Evolutionary conservation across 2,113 vertebrate genomes (phyloP).

Genomic region (Sebastes fasciatus): DNA sequence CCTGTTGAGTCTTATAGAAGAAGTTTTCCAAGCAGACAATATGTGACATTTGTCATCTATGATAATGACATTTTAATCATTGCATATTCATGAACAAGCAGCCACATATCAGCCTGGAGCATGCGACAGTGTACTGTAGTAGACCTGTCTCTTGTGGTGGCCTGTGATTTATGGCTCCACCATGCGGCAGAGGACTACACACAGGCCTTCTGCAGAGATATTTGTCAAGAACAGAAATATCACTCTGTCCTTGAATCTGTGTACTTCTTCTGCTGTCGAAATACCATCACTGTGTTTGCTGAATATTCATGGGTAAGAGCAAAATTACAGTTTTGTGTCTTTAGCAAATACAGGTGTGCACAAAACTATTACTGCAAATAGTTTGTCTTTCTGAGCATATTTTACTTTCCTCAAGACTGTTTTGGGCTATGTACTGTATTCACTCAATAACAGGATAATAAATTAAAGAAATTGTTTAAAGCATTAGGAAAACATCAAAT

Average conservation of each 20-base stretch:
- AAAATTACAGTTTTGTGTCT: background rate
- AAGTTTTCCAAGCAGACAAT: background rate
- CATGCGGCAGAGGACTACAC: conserved; percentile 49
- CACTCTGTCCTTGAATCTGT: conserved; percentile 26
- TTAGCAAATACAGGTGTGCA: background rate
- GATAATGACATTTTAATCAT: background rate
- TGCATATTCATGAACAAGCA: background rate
- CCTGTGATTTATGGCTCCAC: conserved; percentile 64
- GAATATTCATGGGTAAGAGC: background rate
- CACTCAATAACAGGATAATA: background rate
- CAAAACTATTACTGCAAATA: background rate
- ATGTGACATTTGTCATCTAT: background rate
- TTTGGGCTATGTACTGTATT: background rate
- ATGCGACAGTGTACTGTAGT: background rate
- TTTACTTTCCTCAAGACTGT: background rate
- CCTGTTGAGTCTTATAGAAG: background rate
- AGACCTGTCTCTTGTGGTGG: background rate
- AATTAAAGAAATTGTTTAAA: background rate
- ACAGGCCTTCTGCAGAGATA: conserved; percentile 15
- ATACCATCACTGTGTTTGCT: background rate
- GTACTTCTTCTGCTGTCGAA: background rate
- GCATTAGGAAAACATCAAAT: background rate
- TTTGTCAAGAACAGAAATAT: background rate
- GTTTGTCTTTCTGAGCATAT: background rate
- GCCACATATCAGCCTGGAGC: background rate